These are phyloP conservation scores for Pteronura brasiliensis DNA, from an alignment of 2,113 vertebrate species.

Conservation along the genomic window DNA sequence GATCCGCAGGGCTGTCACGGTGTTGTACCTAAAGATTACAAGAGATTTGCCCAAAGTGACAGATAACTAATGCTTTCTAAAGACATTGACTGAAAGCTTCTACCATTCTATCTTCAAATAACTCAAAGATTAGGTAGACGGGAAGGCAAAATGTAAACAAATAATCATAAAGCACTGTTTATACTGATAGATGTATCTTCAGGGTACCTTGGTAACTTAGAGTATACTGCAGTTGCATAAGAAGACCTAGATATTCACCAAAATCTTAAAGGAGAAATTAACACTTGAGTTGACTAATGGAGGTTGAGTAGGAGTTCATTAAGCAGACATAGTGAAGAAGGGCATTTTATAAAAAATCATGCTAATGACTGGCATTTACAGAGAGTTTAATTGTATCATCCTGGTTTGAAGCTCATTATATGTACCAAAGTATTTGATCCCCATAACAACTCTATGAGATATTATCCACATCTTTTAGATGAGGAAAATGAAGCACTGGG, in stretches of 20 bases:
- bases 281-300: background rate
- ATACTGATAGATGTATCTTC: background rate
- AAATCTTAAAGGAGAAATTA: background rate
- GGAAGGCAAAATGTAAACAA: background rate
- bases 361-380: background rate
- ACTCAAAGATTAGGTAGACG: background rate
- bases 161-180: background rate
- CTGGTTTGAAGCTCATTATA: background rate
- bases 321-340: background rate
- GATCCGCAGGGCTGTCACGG: background rate
- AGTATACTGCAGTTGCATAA: background rate
- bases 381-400: background rate
- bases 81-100: background rate
- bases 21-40: background rate
- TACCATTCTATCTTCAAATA: background rate
- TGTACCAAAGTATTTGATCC: background rate
- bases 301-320: background rate
- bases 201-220: background rate
- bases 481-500: background rate
- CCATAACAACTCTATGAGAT: background rate
- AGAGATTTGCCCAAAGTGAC: background rate
- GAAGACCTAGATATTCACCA: background rate
- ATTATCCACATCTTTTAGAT: background rate
- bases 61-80: background rate
- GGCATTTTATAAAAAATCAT: background rate